These are phyloP conservation scores for Salvelinus namaycush DNA, from an alignment of 2,113 vertebrate genomes.

Conservation along the genomic window DNA sequence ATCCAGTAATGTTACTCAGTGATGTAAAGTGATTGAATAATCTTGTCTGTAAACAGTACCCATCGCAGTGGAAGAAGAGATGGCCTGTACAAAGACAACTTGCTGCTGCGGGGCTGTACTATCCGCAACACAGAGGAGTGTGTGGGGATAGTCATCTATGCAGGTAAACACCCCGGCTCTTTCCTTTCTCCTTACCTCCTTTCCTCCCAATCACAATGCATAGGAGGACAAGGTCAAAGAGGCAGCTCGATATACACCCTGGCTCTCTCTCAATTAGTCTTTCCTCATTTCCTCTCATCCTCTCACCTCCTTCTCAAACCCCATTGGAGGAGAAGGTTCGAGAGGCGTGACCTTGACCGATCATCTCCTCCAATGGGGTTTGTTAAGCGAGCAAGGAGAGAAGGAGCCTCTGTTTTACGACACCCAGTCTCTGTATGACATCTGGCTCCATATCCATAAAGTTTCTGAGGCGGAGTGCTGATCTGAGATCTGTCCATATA, in stretches of 20 bases:
- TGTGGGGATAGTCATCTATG: constrained; percentile 93
- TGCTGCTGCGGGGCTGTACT: constrained; percentile 93
- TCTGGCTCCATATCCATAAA: too few relatives aligned
- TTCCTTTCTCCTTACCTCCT: neutral
- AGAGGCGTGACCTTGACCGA: too few relatives aligned
- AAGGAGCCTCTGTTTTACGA: neutral
- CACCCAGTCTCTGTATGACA: neutral
- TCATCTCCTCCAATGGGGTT: too few relatives aligned
- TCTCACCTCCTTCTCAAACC: neutral
- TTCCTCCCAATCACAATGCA: neutral
- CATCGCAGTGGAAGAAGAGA: constrained; percentile 84
- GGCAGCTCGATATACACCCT: neutral
- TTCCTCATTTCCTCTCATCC: neutral
- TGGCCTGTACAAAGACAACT: constrained; percentile 90
- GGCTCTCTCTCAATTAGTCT: neutral
- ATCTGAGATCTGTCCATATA: too few relatives aligned
- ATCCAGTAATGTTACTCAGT: neutral
- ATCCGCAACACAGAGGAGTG: constrained; percentile 95
- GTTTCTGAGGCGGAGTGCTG: too few relatives aligned
- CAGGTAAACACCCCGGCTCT: constrained; percentile 73
- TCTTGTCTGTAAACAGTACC: constrained; percentile 67
- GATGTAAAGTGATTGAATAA: neutral
- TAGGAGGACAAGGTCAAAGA: too few relatives aligned
- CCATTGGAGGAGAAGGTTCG: too few relatives aligned
- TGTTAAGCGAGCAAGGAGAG: too few relatives aligned